phyloP scores from a whole-genome alignment of 2,113 vertebrate genomes.

The Tringa solitaria region DNA sequence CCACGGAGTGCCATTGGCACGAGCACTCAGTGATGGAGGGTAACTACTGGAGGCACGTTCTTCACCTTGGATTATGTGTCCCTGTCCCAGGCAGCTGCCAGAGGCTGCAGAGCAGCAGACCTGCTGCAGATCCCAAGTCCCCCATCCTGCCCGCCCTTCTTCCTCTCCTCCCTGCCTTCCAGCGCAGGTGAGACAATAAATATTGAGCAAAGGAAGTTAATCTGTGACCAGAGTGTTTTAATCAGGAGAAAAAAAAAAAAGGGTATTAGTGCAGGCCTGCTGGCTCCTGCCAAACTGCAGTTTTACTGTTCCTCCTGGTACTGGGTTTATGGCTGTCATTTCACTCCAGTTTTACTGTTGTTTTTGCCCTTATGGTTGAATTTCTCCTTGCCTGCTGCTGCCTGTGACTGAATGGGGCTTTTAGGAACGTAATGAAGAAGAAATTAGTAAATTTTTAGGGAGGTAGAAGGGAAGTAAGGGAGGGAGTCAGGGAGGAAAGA shows the following conservation, averaged over 20 bases:
- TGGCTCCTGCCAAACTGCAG: constrained; percentile 27
- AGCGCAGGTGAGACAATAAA: neutral
- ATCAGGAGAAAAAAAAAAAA: neutral
- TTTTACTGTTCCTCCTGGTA: constrained; percentile 34
- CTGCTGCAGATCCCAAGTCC: neutral
- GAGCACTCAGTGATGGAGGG: rapidly evolving
- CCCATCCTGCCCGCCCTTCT: neutral
- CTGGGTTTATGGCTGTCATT: constrained; percentile 53
- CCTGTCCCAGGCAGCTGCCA: neutral
- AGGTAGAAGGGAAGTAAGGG: neutral
- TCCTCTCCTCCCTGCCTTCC: neutral
- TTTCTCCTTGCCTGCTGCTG: constrained; percentile 43
- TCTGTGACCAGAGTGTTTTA: constrained; percentile 27
- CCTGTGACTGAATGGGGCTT: neutral
- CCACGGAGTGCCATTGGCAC: neutral
- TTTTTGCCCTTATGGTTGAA: constrained; percentile 6
- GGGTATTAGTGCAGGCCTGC: neutral
- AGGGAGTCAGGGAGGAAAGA: neutral
- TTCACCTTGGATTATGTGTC: rapidly evolving
- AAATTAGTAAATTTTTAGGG: neutral
- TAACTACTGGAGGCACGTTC: rapidly evolving
- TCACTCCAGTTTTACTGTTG: constrained; percentile 45
- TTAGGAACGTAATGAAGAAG: neutral
- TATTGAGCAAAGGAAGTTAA: neutral
- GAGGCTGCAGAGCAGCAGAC: neutral